Evolutionary conservation across 2,113 vertebrate genomes (phyloP), one percentile per base, ranked within the genome.

Genomic region (Silurus glanis): DNA sequence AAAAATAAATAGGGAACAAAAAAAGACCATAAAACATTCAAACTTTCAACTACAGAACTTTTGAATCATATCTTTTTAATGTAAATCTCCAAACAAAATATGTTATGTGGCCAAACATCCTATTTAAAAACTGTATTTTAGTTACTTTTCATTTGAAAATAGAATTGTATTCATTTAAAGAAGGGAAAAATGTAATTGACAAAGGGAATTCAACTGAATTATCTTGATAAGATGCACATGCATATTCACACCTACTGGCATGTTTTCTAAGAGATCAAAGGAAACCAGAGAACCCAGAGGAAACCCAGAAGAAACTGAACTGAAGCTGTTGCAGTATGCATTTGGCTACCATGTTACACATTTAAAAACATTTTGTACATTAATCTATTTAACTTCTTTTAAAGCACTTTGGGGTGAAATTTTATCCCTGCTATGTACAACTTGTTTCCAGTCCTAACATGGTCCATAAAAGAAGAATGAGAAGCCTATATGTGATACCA

Each of bases 361-460:
- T 37, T 37, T 14, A 13, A 67, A n/a, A 67, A 67, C 16, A 45
- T 72, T 72, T 10, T 72, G 17, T 45, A n/a, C 2, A 51, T 51
- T 75, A 51, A 10, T 78, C 3, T 78, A 25, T 78, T 56, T 76
- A 5, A 76, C 5, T 53, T 3, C 16, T 53, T 53, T 25, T 74
- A 23, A 45, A 49, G 45, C 19, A 74, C 4, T 64, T 49, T 23
- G 45, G 1, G 9, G 23, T 74, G 4, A 49, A 5, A 12, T 51
- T 9, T 37, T 10, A 45, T 0, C 16, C 58, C 58, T 58, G 7
- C 78, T 80, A 80, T 47, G 21, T 9, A 37, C 83, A 85, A 4
- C 81, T 6, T 55, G 23, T 62, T 28, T 56, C 74, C 88, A 90
- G 62, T 85, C 45, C 82, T 58, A 92, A 62, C 17, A 90, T 59